Evolutionary conservation across 2,797 vertebrate genomes (phyloP).

Genomic region (Manis pentadactyla): DNA sequence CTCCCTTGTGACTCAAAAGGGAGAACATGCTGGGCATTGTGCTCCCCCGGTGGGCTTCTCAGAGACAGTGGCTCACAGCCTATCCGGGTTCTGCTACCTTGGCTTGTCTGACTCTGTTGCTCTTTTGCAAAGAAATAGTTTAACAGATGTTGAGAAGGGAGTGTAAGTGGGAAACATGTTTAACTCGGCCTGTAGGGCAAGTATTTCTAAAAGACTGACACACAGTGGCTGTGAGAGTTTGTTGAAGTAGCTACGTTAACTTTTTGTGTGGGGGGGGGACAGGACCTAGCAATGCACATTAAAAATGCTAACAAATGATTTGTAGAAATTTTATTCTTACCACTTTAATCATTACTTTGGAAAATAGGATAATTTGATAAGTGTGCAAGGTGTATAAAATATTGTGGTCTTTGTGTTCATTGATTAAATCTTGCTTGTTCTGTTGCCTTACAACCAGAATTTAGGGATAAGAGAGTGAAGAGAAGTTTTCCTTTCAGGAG

Average conservation of each 20-base stretch:
- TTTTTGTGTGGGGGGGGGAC: background rate
- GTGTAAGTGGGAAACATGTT: background rate
- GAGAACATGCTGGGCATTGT: background rate
- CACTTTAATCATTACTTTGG: background rate
- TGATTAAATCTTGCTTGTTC: background rate
- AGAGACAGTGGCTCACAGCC: background rate
- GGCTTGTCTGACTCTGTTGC: background rate
- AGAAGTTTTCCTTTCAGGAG: background rate
- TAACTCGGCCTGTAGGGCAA: background rate
- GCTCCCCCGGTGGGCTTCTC: background rate
- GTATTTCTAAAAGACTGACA: background rate
- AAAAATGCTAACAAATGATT: background rate
- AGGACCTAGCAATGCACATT: background rate
- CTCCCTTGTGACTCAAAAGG: background rate
- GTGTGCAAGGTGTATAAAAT: background rate
- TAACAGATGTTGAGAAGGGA: background rate
- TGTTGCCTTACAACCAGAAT: background rate
- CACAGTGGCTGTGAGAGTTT: background rate
- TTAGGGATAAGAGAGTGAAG: too few species aligned
- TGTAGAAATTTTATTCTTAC: background rate
- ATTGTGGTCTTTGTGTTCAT: background rate
- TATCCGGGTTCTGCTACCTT: background rate
- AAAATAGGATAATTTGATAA: background rate
- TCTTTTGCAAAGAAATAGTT: background rate
- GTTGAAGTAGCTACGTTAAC: background rate